A percentile compares a stretch with the other conserved stretches of the same genome.
Evolutionary conservation across 2,113 vertebrate genomes (phyloP).

Genomic region (Galemys pyrenaicus): DNA sequence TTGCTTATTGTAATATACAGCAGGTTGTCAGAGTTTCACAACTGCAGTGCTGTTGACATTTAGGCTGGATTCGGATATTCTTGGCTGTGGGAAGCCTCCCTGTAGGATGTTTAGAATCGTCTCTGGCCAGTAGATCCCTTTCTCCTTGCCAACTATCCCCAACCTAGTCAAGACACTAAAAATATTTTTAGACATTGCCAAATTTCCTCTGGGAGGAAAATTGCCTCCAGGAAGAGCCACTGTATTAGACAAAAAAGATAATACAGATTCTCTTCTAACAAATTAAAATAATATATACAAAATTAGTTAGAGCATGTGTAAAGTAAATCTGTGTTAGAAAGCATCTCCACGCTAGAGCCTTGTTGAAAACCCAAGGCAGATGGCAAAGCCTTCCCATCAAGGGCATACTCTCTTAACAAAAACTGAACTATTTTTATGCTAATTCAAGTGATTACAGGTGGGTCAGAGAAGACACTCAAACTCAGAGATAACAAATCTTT

Average conservation of each 20-base stretch:
- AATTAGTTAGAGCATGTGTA: not conserved
- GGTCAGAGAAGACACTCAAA: not conserved
- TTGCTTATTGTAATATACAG: not conserved
- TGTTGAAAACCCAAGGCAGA: not conserved
- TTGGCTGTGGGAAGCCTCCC: not conserved
- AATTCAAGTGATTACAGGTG: not conserved
- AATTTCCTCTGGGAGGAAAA: not conserved
- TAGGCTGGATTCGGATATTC: not conserved
- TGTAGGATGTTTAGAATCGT: not conserved
- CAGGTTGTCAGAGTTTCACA: not conserved
- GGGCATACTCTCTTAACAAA: not conserved
- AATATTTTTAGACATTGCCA: not conserved
- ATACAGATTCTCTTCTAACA: not conserved
- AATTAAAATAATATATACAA: no score
- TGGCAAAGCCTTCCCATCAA: not conserved
- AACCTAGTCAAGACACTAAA: not conserved
- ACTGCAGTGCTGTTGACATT: not conserved
- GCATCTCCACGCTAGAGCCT: not conserved
- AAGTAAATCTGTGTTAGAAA: not conserved
- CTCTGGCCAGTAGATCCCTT: not conserved
- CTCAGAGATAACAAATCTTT: not conserved
- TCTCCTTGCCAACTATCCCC: not conserved
- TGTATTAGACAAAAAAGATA: no score
- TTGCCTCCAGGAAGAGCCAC: not conserved
- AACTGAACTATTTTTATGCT: not conserved